A percentile compares a stretch with the other conserved stretches of the same genome.
Evolutionary conservation across 1,140 invertebrate species (phyloP).

Genomic region (Micrasema longulum): DNA sequence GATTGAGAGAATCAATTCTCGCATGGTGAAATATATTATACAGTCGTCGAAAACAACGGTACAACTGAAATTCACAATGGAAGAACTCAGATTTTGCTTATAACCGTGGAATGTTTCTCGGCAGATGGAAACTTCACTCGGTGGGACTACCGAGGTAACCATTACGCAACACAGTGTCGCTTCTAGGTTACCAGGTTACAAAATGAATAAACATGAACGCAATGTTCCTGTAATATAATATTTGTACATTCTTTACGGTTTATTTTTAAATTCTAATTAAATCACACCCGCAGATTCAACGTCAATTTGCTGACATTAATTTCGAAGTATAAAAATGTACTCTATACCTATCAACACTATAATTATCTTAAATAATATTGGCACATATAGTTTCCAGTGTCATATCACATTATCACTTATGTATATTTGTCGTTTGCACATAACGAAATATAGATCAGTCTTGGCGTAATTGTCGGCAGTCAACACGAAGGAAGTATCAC

Average conservation of each 20-base stretch:
- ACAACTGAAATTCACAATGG: constrained; percentile 23
- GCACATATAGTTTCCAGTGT: constrained; percentile 53
- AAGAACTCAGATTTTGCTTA: constrained; percentile 24
- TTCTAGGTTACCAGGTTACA: constrained; percentile 5
- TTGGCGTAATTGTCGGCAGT: constrained; percentile 33
- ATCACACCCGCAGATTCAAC: constrained; percentile 34
- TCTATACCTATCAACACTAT: constrained; percentile 5
- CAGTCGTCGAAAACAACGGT: constrained; percentile 28
- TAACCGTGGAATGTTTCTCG: constrained; percentile 39
- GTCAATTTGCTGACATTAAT: constrained; percentile 18
- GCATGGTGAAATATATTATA: constrained; percentile 6
- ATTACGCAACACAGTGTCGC: background rate
- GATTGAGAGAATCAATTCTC: constrained; percentile 20
- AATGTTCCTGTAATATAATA: constrained; percentile 31
- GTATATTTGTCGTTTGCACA: constrained; percentile 48
- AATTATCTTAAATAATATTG: constrained; percentile 46
- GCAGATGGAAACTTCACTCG: constrained; percentile 18
- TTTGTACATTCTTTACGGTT: constrained; percentile 36
- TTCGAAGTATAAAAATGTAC: constrained; percentile 32
- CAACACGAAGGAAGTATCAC: constrained; percentile 9
- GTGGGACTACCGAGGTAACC: constrained; percentile 5
- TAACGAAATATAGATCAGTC: constrained; percentile 48
- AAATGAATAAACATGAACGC: constrained; percentile 21
- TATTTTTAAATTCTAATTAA: constrained; percentile 26
- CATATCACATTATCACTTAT: constrained; percentile 51